Percentiles rank a stretch among this genome's conserved stretches.
Conservation (phyloP, 2,888 invertebrate genomes). For the Xylota segnis region DNA sequence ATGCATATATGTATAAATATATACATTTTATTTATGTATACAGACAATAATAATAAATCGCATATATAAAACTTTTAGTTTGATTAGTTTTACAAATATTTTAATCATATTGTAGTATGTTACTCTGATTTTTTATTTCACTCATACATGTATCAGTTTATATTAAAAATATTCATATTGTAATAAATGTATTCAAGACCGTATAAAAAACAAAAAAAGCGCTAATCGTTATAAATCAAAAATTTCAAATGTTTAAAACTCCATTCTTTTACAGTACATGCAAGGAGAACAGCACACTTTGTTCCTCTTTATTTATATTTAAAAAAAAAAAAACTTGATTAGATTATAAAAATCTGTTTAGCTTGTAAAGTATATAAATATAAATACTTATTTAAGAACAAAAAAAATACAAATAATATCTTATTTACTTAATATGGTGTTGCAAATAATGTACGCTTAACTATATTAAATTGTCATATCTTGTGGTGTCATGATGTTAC, state of each 20-base stretch:
- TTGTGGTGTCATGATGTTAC: constrained; percentile 45
- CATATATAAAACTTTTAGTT: constrained; percentile 64
- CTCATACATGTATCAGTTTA: constrained; percentile 46
- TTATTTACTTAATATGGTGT: constrained; percentile 64
- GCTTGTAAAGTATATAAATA: constrained; percentile 66
- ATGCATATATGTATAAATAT: constrained; percentile 64
- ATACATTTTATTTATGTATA: constrained; percentile 62
- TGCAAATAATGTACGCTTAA: constrained; percentile 64
- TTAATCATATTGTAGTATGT: constrained; percentile 53
- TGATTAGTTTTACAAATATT: constrained; percentile 65
- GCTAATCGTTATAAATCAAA: constrained; percentile 28
- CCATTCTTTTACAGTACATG: constrained; percentile 20
- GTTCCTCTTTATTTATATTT: constrained; percentile 15
- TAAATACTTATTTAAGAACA: constrained; percentile 71
- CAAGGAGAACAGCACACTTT: constrained; percentile 23
- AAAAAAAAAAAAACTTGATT: too few species aligned
- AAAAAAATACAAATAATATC: constrained; percentile 50
- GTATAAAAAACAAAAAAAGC: constrained; percentile 57
- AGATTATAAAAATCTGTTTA: constrained; percentile 63
- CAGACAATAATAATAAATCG: constrained; percentile 60
- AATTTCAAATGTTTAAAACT: constrained; percentile 26
- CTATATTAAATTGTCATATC: constrained; percentile 60
- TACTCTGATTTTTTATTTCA: constrained; percentile 46
- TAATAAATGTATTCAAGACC: constrained; percentile 49
- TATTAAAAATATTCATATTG: constrained; percentile 40